Evolutionary conservation across 2,113 vertebrate species (phyloP).

Genomic region (Apteryx mantelli): DNA sequence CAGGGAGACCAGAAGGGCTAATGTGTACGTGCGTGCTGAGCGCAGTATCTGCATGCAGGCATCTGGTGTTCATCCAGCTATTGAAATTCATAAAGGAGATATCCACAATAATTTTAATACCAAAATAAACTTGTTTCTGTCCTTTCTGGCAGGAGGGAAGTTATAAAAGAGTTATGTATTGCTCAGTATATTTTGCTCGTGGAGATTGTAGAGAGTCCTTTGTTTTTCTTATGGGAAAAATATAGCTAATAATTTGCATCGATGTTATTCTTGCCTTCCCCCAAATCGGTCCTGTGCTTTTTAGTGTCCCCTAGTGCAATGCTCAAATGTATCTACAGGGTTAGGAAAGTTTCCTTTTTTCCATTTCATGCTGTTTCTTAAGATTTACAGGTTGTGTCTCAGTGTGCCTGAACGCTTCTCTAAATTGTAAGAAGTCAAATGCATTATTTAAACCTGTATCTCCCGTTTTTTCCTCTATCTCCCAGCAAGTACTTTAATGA

Average conservation of each 20-base stretch:
- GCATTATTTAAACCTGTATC: background rate
- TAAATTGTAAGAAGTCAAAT: background rate
- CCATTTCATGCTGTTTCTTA: background rate
- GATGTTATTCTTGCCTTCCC: background rate
- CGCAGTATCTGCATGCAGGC: background rate
- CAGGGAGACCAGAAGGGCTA: background rate
- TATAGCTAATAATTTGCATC: background rate
- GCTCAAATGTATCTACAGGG: background rate
- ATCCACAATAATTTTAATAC: background rate
- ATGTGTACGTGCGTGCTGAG: background rate
- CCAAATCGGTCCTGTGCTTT: background rate
- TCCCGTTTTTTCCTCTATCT: background rate
- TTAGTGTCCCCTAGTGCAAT: background rate
- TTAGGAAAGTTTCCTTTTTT: background rate
- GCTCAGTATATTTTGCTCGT: background rate
- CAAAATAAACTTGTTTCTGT: background rate
- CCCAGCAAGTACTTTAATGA: background rate
- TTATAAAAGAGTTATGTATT: background rate
- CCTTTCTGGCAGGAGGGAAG: background rate
- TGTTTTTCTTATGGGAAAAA: background rate
- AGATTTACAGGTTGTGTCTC: background rate
- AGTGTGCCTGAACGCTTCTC: background rate
- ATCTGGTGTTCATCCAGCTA: background rate
- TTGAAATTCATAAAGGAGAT: background rate
- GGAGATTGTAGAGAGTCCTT: background rate